phyloP scores from a whole-genome alignment of 2,113 vertebrate species.

The Eubucco bourcierii region DNA sequence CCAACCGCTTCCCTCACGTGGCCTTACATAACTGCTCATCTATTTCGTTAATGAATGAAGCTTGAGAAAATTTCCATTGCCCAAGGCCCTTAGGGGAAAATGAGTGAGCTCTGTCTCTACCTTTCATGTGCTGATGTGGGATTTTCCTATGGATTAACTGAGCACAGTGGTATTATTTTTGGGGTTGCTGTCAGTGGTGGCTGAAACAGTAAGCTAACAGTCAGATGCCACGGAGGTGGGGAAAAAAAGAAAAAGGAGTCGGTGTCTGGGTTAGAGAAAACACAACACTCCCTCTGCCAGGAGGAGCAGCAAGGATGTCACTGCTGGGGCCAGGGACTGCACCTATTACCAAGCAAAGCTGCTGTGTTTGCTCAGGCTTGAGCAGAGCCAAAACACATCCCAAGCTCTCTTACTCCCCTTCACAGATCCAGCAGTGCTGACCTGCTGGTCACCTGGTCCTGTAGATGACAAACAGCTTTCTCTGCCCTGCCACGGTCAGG shows the following conservation, averaged over 20 bases:
- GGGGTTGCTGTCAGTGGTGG: background rate
- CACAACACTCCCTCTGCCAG: background rate
- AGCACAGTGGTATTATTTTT: slow-evolving; percentile 32
- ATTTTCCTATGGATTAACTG: slow-evolving; percentile 66
- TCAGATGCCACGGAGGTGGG: background rate
- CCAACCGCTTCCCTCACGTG: background rate
- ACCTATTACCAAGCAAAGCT: background rate
- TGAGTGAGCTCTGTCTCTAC: background rate
- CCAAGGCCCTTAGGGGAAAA: slow-evolving; percentile 9
- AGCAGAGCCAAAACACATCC: background rate
- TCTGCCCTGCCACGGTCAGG: background rate
- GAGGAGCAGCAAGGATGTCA: background rate
- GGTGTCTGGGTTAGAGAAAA: background rate
- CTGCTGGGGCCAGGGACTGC: background rate
- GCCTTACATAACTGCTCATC: slow-evolving; percentile 46
- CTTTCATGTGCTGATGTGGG: background rate
- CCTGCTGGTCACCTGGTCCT: background rate
- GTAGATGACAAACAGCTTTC: background rate
- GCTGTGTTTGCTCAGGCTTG: slow-evolving; percentile 1
- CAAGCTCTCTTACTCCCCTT: background rate
- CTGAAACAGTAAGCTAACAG: slow-evolving; percentile 20
- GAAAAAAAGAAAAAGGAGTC: background rate
- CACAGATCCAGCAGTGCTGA: background rate
- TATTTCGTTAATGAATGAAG: slow-evolving; percentile 53
- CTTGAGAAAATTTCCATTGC: slow-evolving; percentile 69